phyloP scores from a whole-genome alignment of 2,888 invertebrate genomes.

The Cephus pulcher region DNA sequence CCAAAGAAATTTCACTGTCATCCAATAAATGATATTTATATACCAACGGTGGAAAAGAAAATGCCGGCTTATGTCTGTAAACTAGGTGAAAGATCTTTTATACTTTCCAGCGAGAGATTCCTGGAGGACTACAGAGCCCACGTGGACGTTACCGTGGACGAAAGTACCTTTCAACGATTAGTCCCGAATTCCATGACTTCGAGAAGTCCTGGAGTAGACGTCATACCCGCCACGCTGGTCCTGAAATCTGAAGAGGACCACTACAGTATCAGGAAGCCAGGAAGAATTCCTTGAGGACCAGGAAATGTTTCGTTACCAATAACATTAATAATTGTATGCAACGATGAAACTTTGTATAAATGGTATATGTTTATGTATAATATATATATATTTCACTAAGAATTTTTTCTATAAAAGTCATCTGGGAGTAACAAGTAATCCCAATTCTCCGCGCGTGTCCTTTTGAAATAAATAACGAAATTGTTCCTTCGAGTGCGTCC shows the following conservation, averaged over 20 bases:
- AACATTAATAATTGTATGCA: not conserved
- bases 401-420: conserved; percentile 1
- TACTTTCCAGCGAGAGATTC: conserved; percentile 51
- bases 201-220: conserved; percentile 27
- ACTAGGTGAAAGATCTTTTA: conserved; percentile 38
- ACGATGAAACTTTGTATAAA: not conserved
- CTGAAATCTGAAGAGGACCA: conserved; percentile 38
- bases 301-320: not conserved
- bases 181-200: conserved; percentile 16
- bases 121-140: conserved; percentile 39
- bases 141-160: conserved; percentile 43
- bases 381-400: not conserved
- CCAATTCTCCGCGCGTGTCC: not conserved
- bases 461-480: conserved; percentile 4
- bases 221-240: conserved; percentile 47
- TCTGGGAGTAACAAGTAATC: not conserved
- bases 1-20: conserved; percentile 39
- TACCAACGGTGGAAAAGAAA: conserved; percentile 38
- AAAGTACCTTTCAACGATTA: conserved; percentile 30
- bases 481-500: not conserved
- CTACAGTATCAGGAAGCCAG: conserved; percentile 38
- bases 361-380: not conserved
- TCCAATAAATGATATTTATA: conserved; percentile 40
- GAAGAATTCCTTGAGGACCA: not conserved
- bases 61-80: conserved; percentile 48